These are phyloP conservation scores for Lordiphosa mommai DNA, from an alignment of 1,140 invertebrate species.

Conservation along the genomic window DNA sequence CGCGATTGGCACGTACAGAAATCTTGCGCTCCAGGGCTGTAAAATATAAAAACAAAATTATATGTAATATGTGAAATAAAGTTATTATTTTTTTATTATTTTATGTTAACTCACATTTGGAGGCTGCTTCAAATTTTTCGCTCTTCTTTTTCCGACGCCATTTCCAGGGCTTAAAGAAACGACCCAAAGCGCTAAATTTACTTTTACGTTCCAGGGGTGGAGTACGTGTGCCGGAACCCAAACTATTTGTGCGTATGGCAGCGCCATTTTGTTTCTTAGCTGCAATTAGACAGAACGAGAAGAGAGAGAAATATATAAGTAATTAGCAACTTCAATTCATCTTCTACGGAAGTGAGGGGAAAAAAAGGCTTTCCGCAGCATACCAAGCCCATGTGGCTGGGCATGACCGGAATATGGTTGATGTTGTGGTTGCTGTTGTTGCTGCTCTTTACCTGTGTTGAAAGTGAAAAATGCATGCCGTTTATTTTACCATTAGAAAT, in stretches of 20 bases:
- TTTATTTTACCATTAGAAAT: too few relatives aligned
- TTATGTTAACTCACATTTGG: slow-evolving; percentile 89
- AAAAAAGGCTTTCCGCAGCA: slow-evolving; percentile 20
- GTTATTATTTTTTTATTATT: too few relatives aligned
- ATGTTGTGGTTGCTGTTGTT: too few relatives aligned
- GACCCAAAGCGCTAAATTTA: slow-evolving; percentile 94
- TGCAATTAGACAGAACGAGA: slow-evolving; percentile 82
- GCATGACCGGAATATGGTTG: too few relatives aligned
- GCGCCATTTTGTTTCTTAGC: slow-evolving; percentile 96
- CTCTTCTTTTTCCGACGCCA: slow-evolving; percentile 99
- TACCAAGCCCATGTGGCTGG: too few relatives aligned
- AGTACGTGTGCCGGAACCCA: slow-evolving; percentile 89
- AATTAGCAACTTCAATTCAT: slow-evolving; percentile 39
- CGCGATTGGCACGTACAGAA: slow-evolving; percentile 96
- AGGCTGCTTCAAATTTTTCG: slow-evolving; percentile 97
- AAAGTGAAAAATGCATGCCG: too few relatives aligned
- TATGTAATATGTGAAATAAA: too few relatives aligned
- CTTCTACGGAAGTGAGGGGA: slow-evolving; percentile 36
- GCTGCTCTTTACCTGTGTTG: too few relatives aligned
- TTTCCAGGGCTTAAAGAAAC: slow-evolving; percentile 98
- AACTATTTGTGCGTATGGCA: slow-evolving; percentile 90
- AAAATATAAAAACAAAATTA: too few relatives aligned
- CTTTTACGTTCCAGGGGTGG: slow-evolving; percentile 93
- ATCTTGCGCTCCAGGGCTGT: slow-evolving; percentile 98
- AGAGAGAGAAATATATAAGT: neutral